phyloP scores from a whole-genome alignment of 2,888 invertebrate genomes.

The Ditylenchus weischeri region DNA sequence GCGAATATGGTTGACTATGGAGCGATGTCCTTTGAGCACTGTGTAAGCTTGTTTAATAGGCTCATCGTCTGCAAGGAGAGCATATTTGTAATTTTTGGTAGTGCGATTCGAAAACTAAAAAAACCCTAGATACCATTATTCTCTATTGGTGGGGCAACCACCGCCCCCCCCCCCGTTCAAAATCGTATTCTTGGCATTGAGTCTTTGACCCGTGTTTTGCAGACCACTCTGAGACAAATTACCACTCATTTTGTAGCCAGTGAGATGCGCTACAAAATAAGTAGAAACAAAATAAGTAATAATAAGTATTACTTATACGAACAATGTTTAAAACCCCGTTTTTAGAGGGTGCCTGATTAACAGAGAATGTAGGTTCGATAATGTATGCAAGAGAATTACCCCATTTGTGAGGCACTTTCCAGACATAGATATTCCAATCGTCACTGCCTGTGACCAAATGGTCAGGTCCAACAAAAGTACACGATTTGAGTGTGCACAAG shows the following conservation, averaged over 20 bases:
- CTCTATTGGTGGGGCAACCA: not conserved
- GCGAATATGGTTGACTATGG: slow-evolving; percentile 92
- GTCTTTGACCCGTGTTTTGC: too few relatives aligned
- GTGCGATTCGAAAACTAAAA: not conserved
- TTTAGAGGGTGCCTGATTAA: too few relatives aligned
- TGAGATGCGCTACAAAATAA: too few relatives aligned
- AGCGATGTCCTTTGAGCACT: slow-evolving; percentile 82
- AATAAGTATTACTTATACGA: too few relatives aligned
- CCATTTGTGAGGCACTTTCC: slow-evolving; percentile 68
- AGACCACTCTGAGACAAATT: too few relatives aligned
- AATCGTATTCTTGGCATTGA: too few relatives aligned
- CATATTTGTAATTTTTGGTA: too few relatives aligned
- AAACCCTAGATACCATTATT: not conserved
- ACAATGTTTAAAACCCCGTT: too few relatives aligned
- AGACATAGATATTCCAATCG: slow-evolving; percentile 89
- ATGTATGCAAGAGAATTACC: not conserved
- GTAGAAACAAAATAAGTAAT: too few relatives aligned
- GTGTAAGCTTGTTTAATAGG: slow-evolving; percentile 68
- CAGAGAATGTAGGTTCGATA: too few relatives aligned
- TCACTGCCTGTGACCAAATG: slow-evolving; percentile 89
- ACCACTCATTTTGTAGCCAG: too few relatives aligned
- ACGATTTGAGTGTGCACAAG: slow-evolving; percentile 91
- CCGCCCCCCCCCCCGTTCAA: not conserved
- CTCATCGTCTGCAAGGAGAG: slow-evolving; percentile 8
- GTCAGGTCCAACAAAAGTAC: slow-evolving; percentile 79